Evolutionary conservation across 2,113 vertebrate species (phyloP), one percentile per base, ranked within the genome.

Genomic region (Manacus vitellinus): DNA sequence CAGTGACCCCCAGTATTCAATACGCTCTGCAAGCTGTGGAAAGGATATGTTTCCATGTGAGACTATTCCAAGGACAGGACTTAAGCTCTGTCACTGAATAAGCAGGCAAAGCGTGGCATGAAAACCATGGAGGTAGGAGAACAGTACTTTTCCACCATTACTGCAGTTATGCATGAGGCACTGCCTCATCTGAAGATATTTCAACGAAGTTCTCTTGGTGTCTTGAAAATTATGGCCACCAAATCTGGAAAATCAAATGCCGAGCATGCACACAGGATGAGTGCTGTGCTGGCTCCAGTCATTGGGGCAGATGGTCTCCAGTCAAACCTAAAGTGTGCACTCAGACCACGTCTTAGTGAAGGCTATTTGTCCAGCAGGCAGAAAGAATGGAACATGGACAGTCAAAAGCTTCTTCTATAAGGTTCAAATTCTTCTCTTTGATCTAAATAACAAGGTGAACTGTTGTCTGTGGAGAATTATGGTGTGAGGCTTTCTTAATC

Each of bases 231-330:
- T 54, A 43, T 8, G 56, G 23, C 14, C 66, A 8, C 30, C 15
- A 37, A 82, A 19, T 28, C 7, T 46, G 65, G 44, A 56, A 78
- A 85, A 47, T 30, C 19, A 68, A 63, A 43, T n/a, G 33, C 33
- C 70, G 67, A 70, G 44, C 31, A 37, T 31, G 59, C 17, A 51
- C 13, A 24, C 18, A 51, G 65, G 25, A 19, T 55, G 22, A 4
- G 8, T 65, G 16, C 33, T 54, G 16, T 52, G 12, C 54, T 59
- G 37, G 14, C 23, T 90, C 3, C 19, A 15, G 14, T 14, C 39
- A 33, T 3, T 19, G 15, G 22, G 6, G 8, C 2, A 3, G 67
- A 44, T 14, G 10, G 0, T 35, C 17, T 65, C 55, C 4, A 2
- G 25, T 54, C 35, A 55, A 54, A 68, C 52, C 23, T 81, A 18